Evolutionary conservation across 1,140 invertebrate species (phyloP).

Genomic region (Drosophila subpulchrella): DNA sequence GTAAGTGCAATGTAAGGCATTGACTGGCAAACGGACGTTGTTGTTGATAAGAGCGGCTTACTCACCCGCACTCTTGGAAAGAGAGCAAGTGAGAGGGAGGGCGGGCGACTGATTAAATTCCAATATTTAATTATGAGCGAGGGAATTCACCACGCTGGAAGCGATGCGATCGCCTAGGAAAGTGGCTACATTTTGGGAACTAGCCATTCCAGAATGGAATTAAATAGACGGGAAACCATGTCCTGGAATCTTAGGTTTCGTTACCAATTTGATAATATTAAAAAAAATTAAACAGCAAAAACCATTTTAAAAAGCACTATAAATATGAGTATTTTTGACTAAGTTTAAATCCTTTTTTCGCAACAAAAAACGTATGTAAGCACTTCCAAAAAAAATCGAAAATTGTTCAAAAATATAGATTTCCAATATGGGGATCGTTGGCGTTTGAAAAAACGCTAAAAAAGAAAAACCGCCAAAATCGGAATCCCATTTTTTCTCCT

Average conservation of each 20-base stretch:
- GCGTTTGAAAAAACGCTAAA: too few relatives aligned
- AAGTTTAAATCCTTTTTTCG: too few relatives aligned
- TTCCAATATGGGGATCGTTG: too few relatives aligned
- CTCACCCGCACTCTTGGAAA: slow-evolving; percentile 29
- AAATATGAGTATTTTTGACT: too few relatives aligned
- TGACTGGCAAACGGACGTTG: slow-evolving; percentile 38
- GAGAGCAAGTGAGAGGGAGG: background rate
- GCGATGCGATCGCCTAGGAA: slow-evolving; percentile 2
- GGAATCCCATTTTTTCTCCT: too few relatives aligned
- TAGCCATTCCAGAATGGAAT: background rate
- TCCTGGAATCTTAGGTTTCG: background rate
- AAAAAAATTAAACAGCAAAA: too few relatives aligned
- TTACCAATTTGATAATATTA: background rate
- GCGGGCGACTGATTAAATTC: slow-evolving; percentile 37
- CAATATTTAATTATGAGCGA: slow-evolving; percentile 25
- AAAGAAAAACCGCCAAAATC: too few relatives aligned
- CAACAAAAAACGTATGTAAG: too few relatives aligned
- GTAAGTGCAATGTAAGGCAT: slow-evolving; percentile 36
- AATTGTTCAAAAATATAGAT: too few relatives aligned
- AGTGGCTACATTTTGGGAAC: background rate
- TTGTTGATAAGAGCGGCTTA: slow-evolving; percentile 41
- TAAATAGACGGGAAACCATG: background rate
- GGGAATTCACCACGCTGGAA: slow-evolving; percentile 1
- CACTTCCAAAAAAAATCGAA: too few relatives aligned
- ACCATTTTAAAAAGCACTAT: too few relatives aligned